Evolutionary conservation across 2,113 vertebrate species (phyloP), one percentile per base, ranked within the genome.

Genomic region (Triplophysa siluroides): DNA sequence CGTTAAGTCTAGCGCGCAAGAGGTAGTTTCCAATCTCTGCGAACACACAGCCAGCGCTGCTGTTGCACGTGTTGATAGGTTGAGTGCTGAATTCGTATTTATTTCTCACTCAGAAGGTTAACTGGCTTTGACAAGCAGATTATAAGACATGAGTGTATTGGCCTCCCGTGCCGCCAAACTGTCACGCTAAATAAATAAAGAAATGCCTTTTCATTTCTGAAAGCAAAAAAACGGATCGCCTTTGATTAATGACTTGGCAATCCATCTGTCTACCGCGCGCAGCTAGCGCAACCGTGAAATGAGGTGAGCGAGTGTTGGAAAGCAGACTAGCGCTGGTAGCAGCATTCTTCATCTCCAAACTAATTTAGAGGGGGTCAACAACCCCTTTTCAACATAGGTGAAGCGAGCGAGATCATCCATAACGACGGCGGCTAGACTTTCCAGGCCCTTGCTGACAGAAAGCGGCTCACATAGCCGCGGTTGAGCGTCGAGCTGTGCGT

Each of bases 91-190:
- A 85, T 80, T 83, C 64, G 66, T 78, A 24, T 82, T 85, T 80
- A 79, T 76, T 78, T 81, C 67, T 54, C 1, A 13, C 33, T 60
- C 54, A 64, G 64, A 77, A 79, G 41, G 83, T 74, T 86, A 89
- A 89, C 70, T 73, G 72, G 69, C 54, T 86, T 72, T 90, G 90
- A 89, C 87, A 86, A 81, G 85, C 84, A 86, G 88, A 88, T 89
- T 82, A 87, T 79, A 85, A 81, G 83, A 89, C 86, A 83, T 65
- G 81, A 83, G 86, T 81, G 26, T 12, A 5, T 62, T 84, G 76
- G 82, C 77, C 81, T 82, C 78, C 82, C 76, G 78, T 73, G 80
- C 73, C 67, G 80, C 78, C 78, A 74, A 69, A 82, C 79, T 86
- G 84, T 85, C 87, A 83, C 45, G 16, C 82, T 81, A 83, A 73